Evolutionary conservation across 2,113 vertebrate species (phyloP).

Genomic region (Pseudolaguvia tuberculata): DNA sequence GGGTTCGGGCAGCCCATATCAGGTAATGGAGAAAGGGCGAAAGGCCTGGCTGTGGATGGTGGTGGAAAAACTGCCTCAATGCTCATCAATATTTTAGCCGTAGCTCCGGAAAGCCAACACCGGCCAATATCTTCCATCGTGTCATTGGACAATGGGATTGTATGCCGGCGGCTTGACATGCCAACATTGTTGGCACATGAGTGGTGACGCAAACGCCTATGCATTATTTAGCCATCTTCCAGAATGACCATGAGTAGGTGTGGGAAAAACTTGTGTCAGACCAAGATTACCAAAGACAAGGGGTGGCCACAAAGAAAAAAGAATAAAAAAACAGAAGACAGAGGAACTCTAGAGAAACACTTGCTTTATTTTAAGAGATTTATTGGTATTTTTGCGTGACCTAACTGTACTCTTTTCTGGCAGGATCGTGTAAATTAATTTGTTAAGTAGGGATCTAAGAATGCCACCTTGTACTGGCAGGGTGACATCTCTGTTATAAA

Average conservation of each 20-base stretch:
- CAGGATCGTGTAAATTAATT: background rate
- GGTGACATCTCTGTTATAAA: background rate
- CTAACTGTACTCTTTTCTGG: background rate
- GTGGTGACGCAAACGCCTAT: slow-evolving; percentile 62
- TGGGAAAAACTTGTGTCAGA: slow-evolving; percentile 41
- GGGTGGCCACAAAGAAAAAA: slow-evolving; percentile 34
- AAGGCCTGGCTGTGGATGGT: slow-evolving; percentile 50
- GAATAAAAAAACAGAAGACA: background rate
- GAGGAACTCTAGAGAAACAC: background rate
- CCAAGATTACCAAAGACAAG: slow-evolving; percentile 27
- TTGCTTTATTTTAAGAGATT: background rate
- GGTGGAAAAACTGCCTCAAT: slow-evolving; percentile 70
- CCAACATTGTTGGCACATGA: slow-evolving; percentile 71
- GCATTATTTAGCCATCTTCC: slow-evolving; percentile 64
- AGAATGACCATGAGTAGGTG: slow-evolving; percentile 42
- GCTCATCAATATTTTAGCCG: slow-evolving; percentile 74
- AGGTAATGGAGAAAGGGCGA: slow-evolving; percentile 56
- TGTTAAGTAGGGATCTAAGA: background rate
- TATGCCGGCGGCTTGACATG: slow-evolving; percentile 65
- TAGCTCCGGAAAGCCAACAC: slow-evolving; percentile 73
- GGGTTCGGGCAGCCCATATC: slow-evolving; percentile 51
- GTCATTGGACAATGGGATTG: slow-evolving; percentile 69
- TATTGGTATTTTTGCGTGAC: too few relatives aligned
- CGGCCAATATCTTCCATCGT: slow-evolving; percentile 72
- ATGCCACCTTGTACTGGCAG: background rate